Percentiles rank a stretch among this genome's conserved stretches.
Evolutionary conservation across 53 echinoderm and acorn worm genomes (phyloP).

Genomic region (Henricia sp.): DNA sequence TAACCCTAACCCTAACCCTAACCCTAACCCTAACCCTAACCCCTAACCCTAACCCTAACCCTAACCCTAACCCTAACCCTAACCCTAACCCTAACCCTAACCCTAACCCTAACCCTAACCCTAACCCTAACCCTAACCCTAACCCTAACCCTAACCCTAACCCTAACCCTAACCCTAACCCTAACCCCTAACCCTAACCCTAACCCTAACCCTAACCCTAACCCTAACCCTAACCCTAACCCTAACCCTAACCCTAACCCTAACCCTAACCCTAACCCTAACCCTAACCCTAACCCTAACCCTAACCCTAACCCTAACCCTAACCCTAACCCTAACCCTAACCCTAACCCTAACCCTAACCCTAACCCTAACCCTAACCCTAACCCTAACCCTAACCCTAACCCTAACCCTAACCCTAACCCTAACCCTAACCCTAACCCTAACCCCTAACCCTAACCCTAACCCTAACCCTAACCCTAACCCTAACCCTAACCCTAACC

Average conservation of each 20-base stretch:
- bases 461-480: constrained; percentile 65
- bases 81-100: constrained; percentile 61
- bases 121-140: neutral
- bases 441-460: no score
- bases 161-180: neutral
- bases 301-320: constrained; percentile 32
- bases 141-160: neutral
- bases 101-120: constrained; percentile 35
- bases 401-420: constrained; percentile 62
- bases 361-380: constrained; percentile 56
- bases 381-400: constrained; percentile 62
- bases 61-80: constrained; percentile 62
- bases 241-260: constrained; percentile 20
- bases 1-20: constrained; percentile 50
- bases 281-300: constrained; percentile 26
- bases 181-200: no score
- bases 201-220: neutral
- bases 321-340: constrained; percentile 21
- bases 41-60: no score
- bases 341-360: constrained; percentile 44
- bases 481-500: constrained; percentile 64
- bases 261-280: constrained; percentile 34
- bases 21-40: constrained; percentile 46
- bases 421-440: constrained; percentile 64
- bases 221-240: neutral